Percentiles rank a stretch among this genome's conserved stretches.
These are phyloP conservation scores for Ctenomys sociabilis DNA, from an alignment of 2,113 vertebrate species.

Conservation along the genomic window DNA sequence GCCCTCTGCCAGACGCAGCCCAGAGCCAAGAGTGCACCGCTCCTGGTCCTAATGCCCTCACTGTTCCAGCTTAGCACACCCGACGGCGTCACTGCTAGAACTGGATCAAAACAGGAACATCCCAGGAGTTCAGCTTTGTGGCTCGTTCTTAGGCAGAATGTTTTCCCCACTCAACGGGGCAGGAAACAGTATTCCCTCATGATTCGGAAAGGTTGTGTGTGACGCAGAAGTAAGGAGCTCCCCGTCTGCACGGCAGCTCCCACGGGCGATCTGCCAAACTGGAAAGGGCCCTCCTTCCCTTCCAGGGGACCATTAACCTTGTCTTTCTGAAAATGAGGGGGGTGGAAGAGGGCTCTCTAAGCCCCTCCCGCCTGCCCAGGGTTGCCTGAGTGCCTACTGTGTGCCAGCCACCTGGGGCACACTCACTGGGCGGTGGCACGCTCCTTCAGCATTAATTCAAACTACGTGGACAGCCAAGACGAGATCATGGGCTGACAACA, in stretches of 20 bases:
- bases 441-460: not conserved
- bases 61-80: conserved; percentile 81
- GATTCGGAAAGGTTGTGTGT: not conserved
- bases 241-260: not conserved
- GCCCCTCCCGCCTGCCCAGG: not conserved
- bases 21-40: conserved; percentile 75
- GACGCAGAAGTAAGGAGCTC: not conserved
- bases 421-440: too few relatives aligned
- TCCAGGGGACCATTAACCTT: not conserved
- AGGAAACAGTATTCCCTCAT: conserved; percentile 1
- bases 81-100: conserved; percentile 17
- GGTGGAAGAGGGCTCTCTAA: not conserved
- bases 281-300: not conserved
- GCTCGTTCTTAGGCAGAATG: conserved; percentile 54
- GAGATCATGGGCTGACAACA: not conserved
- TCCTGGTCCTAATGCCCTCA: conserved; percentile 90
- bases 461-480: not conserved
- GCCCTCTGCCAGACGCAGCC: conserved; percentile 86
- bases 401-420: accelerated
- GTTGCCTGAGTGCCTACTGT: not conserved
- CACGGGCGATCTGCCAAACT: not conserved
- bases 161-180: not conserved
- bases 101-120: conserved; percentile 63
- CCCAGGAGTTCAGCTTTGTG: not conserved
- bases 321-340: not conserved